Evolutionary conservation across 2,888 invertebrate species (phyloP).

Genomic region (Ceriagrion tenellum): DNA sequence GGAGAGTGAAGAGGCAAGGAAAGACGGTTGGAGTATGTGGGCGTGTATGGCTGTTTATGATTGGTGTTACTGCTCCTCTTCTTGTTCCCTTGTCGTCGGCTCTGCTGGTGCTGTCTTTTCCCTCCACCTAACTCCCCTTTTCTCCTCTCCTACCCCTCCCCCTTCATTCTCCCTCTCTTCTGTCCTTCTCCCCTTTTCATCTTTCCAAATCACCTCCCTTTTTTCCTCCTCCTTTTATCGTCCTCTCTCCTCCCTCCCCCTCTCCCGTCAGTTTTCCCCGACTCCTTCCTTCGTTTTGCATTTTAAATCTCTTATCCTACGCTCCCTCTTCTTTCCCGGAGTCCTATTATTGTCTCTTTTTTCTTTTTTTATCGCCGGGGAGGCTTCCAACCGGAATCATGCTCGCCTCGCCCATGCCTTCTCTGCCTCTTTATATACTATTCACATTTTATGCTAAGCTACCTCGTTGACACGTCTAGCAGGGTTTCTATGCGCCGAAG

Average conservation of each 20-base stretch:
- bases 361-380: neutral
- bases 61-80: constrained; percentile 55
- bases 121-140: neutral
- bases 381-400: neutral
- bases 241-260: neutral
- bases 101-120: neutral
- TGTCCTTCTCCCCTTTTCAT: neutral
- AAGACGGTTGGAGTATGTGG: neutral
- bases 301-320: neutral
- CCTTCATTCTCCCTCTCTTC: neutral
- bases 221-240: neutral
- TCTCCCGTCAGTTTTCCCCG: neutral
- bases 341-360: neutral
- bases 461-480: neutral
- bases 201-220: neutral
- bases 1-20: neutral
- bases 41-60: constrained; percentile 42
- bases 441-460: neutral
- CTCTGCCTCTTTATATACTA: neutral
- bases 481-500: neutral
- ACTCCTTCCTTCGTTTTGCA: neutral
- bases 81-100: constrained; percentile 35
- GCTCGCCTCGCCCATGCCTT: neutral
- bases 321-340: neutral
- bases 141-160: neutral